phyloP scores from a whole-genome alignment of 2,888 invertebrate genomes.

The Escarpia spicata region DNA sequence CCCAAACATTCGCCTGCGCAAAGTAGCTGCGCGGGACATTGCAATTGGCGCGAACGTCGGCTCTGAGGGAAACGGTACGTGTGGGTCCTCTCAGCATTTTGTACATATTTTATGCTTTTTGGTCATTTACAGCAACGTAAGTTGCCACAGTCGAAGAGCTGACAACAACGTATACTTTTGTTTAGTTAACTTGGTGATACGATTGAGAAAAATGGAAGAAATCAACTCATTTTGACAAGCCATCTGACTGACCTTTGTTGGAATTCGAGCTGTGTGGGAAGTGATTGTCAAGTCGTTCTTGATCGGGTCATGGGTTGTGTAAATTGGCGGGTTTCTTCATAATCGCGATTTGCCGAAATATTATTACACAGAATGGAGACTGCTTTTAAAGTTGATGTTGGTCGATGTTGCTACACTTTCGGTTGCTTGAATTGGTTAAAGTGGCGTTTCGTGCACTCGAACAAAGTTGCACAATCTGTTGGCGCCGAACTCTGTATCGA shows the following conservation, averaged over 20 bases:
- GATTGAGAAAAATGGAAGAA: not conserved
- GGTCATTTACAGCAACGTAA: not conserved
- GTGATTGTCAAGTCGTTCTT: slow-evolving; percentile 13
- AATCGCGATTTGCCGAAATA: not conserved
- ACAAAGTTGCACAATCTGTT: slow-evolving; percentile 7
- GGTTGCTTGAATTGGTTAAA: not conserved
- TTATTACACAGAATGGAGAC: not conserved
- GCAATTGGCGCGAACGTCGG: slow-evolving; percentile 33
- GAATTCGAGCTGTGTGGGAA: slow-evolving; percentile 16
- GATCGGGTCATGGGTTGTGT: slow-evolving; percentile 4
- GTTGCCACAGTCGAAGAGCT: not conserved
- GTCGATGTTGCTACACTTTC: not conserved
- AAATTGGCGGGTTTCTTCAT: not conserved
- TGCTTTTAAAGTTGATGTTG: not conserved
- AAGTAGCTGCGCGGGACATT: slow-evolving; percentile 28
- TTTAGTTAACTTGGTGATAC: not conserved
- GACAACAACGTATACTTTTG: not conserved
- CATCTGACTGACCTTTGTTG: slow-evolving; percentile 13
- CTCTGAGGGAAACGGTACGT: not conserved
- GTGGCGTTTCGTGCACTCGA: not conserved
- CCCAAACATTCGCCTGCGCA: slow-evolving; percentile 36
- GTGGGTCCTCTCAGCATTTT: not conserved
- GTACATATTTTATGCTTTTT: slow-evolving; percentile 10
- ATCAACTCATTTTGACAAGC: not conserved
- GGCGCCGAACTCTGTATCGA: not conserved